Percentiles rank a stretch among this genome's conserved stretches.
Conservation (phyloP, 2,888 invertebrate species). For the Sarcophaga variegata region DNA sequence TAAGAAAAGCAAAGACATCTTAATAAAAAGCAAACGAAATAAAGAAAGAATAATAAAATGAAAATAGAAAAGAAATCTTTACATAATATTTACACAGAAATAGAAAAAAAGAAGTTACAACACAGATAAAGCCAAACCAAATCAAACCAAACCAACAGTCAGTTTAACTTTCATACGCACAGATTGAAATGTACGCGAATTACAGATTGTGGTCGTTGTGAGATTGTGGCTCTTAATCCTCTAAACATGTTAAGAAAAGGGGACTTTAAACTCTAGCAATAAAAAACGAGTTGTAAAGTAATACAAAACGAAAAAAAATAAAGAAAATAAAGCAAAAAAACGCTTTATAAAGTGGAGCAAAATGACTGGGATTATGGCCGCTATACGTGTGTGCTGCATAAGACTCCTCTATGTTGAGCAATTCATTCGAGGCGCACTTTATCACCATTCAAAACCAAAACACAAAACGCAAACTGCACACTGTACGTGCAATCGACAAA, state of each 20-base stretch:
- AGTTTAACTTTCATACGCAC: conserved; percentile 28
- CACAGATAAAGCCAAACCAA: conserved; percentile 32
- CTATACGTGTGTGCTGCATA: too few relatives aligned
- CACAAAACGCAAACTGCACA: neutral
- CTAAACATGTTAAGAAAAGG: conserved; percentile 48
- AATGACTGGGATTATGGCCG: neutral
- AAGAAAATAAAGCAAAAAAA: conserved; percentile 17
- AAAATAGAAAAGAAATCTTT: conserved; percentile 18
- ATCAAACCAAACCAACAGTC: conserved; percentile 1
- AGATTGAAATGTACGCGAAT: conserved; percentile 3
- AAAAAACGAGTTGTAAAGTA: conserved; percentile 34
- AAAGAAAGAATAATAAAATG: neutral
- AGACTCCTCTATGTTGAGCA: neutral
- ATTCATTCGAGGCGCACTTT: neutral
- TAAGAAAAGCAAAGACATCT: conserved; percentile 40
- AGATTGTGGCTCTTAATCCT: conserved; percentile 6
- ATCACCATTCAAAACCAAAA: neutral
- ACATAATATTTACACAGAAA: conserved; percentile 40
- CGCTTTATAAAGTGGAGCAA: conserved; percentile 47
- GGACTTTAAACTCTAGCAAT: conserved; percentile 42
- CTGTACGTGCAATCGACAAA: neutral
- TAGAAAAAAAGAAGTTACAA: conserved; percentile 19
- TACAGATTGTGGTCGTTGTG: neutral
- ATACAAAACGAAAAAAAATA: neutral
- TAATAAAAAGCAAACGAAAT: conserved; percentile 22